phyloP scores from a whole-genome alignment of 1,140 invertebrate genomes.

The Zaprionus vittiger region DNA sequence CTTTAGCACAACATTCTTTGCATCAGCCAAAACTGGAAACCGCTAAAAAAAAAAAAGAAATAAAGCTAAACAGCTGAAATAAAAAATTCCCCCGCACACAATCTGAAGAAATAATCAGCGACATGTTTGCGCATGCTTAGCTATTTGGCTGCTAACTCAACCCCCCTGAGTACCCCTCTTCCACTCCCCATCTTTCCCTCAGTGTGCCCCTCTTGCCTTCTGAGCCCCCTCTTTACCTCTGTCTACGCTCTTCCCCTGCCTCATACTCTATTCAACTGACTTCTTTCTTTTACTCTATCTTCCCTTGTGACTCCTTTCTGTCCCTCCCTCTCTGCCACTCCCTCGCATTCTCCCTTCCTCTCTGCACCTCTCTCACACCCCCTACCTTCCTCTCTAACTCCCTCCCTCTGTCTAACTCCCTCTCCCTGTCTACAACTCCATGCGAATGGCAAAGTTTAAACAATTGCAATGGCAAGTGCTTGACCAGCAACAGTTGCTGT shows the following conservation, averaged over 20 bases:
- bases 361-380: neutral
- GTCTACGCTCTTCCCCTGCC: no score
- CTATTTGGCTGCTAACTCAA: neutral
- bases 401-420: constrained; percentile 11
- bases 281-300: no score
- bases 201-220: no score
- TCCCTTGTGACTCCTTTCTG: no score
- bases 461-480: constrained; percentile 36
- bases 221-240: no score
- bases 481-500: constrained; percentile 35
- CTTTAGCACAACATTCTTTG: neutral
- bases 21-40: constrained; percentile 1
- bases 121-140: constrained; percentile 5
- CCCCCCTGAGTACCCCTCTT: no score
- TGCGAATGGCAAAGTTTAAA: constrained; percentile 74
- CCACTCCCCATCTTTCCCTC: no score
- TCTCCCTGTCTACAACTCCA: neutral
- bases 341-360: no score
- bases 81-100: neutral
- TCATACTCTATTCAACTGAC: no score
- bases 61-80: neutral
- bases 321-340: no score
- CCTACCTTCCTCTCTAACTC: neutral
- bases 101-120: constrained; percentile 7
- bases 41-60: neutral